These are phyloP conservation scores for Dreissena rostriformis DNA, from an alignment of 1,140 invertebrate genomes.

Conservation along the genomic window DNA sequence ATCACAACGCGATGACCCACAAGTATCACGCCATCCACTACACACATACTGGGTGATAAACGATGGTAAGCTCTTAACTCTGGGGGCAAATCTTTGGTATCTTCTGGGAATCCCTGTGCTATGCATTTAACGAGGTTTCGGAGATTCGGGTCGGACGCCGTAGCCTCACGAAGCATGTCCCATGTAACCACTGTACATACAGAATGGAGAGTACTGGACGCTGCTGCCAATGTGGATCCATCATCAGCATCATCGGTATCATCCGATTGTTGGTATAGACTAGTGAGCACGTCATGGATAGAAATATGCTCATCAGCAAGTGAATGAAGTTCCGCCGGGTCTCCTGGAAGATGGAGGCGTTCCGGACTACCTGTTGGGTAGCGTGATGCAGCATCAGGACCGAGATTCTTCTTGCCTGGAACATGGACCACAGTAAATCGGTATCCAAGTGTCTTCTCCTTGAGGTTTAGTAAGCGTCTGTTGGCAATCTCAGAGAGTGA, in stretches of 20 bases:
- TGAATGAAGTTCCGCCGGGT: background rate
- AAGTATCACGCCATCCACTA: too few relatives aligned
- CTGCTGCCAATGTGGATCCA: constrained; percentile 19
- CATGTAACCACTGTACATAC: constrained; percentile 4
- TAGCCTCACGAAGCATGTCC: too few relatives aligned
- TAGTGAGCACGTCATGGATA: constrained; percentile 15
- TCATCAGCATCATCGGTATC: constrained; percentile 38
- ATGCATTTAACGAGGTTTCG: too few relatives aligned
- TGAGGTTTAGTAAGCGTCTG: too few relatives aligned
- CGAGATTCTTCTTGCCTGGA: too few relatives aligned
- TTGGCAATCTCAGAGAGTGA: too few relatives aligned
- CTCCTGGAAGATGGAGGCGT: background rate
- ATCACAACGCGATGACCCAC: too few relatives aligned
- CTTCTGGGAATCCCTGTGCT: too few relatives aligned
- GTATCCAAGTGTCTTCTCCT: too few relatives aligned
- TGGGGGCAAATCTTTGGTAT: too few relatives aligned
- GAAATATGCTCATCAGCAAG: background rate
- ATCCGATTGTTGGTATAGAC: constrained; percentile 9
- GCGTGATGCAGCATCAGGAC: background rate
- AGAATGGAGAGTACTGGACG: constrained; percentile 5
- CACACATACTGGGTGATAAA: too few relatives aligned
- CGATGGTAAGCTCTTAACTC: too few relatives aligned
- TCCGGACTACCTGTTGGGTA: background rate
- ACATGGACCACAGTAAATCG: background rate
- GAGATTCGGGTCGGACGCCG: constrained; percentile 46